Evolutionary conservation across 1,140 invertebrate species (phyloP), one percentile per base, ranked within the genome.

Genomic region (Drosophila funebris): DNA sequence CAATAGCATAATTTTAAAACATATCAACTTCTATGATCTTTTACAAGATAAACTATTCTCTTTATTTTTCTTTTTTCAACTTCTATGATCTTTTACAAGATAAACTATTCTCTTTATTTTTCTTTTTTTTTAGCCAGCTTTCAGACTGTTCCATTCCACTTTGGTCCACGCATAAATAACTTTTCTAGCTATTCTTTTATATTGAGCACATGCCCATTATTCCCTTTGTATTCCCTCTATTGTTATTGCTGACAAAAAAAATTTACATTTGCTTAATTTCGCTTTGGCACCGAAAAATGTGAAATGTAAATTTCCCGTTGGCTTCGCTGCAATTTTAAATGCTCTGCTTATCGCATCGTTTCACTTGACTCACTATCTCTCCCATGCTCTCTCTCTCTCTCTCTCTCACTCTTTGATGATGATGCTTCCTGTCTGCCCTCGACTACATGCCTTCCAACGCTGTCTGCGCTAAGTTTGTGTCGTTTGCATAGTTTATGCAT

Each of bases 401-500:
- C 50, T 8, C 27, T 4, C 14, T 31, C 29, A 9, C 24, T 46
- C n/a, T 46, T 27, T 20, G n/a, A 9, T 22, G 43, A 24, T 48
- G 24, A 48, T 48, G 24, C 44, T 48, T 48, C 44, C 44, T 48
- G 44, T 29, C 44, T 29, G 44, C 27, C 11, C 41, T 44, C 18
- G 41, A 44, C 41, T 44, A 22, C 18, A 16, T 33, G 2, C 1
- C n/a, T 36, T 4, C 7, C 13, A 33, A 6, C 53, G 4, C 31
- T 39, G 8, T 48, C 33, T 37, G 37, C 56, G 27, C 16, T 60
- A 29, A 60, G 57, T 54, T 54, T 56, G 18, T 44, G 24, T 62
- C 56, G 57, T 60, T 66, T 61, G 77, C 57, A 66, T 76, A 62
- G 33, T 54, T 76, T 58, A 74, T 84, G 73, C 81, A 84, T 84